phyloP scores from a whole-genome alignment of 2,888 invertebrate species.

The Aelia acuminata region DNA sequence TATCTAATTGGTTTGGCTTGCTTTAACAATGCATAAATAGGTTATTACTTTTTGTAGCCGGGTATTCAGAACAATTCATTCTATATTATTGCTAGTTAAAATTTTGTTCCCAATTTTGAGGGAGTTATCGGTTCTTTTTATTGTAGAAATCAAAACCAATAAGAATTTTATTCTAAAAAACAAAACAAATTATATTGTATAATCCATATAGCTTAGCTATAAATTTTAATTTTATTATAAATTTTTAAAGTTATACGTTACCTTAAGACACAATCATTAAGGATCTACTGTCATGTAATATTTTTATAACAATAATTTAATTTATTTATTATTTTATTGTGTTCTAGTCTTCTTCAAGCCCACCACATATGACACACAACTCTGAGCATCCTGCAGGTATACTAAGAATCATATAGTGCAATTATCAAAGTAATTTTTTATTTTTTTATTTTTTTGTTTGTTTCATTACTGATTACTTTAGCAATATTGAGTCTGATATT shows the following conservation, averaged over 20 bases:
- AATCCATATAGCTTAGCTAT: no score
- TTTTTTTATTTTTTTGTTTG: background rate
- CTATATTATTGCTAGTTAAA: background rate
- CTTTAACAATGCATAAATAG: background rate
- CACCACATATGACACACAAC: background rate
- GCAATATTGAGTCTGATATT: background rate
- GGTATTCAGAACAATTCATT: background rate
- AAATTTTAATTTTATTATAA: no score
- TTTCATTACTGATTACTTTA: background rate
- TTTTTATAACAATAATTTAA: background rate
- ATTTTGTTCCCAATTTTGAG: background rate
- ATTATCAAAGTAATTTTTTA: conserved; percentile 43
- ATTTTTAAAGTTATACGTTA: no score
- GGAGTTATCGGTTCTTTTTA: no score
- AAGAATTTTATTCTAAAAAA: background rate
- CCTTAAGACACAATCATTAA: background rate
- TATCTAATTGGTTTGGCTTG: no score
- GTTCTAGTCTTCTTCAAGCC: conserved; percentile 14
- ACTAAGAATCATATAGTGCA: conserved; percentile 26
- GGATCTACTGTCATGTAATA: background rate
- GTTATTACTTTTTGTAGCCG: background rate
- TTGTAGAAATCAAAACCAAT: background rate
- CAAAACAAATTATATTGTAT: background rate
- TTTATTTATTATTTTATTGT: background rate
- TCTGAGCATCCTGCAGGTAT: conserved; percentile 47